Conservation (phyloP, 1,140 invertebrate species). For the Elymnias hypermnestra region DNA sequence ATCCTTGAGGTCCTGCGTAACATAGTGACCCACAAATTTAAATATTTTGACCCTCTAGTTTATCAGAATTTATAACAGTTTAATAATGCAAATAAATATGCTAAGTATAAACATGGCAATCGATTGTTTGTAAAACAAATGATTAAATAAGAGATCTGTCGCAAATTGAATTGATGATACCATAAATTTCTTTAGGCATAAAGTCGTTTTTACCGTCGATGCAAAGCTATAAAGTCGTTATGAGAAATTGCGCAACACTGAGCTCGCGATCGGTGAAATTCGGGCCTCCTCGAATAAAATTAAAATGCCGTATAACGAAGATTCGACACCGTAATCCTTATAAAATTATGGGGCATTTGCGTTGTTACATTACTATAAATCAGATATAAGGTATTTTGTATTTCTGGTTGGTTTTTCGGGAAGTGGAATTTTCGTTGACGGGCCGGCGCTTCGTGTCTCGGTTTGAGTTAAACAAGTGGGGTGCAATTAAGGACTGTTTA, state of each 20-base stretch:
- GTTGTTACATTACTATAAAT: not conserved
- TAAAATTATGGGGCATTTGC: conserved; percentile 9
- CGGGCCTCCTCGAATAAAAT: conserved; percentile 41
- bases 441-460: conserved; percentile 17
- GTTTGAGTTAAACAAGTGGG: conserved; percentile 14
- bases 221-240: not conserved
- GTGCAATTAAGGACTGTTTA: conserved; percentile 66
- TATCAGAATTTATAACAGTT: too few species aligned
- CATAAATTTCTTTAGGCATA: not conserved
- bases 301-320: conserved; percentile 48
- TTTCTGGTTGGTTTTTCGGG: conserved; percentile 3
- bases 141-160: not conserved
- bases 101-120: too few species aligned
- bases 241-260: not conserved
- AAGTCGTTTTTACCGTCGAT: not conserved
- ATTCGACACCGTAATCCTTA: conserved; percentile 3
- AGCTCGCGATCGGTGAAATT: not conserved
- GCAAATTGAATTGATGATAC: not conserved
- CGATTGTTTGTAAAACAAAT: too few species aligned
- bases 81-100: too few species aligned
- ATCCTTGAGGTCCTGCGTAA: too few species aligned
- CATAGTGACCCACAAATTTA: too few species aligned
- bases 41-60: too few species aligned
- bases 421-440: conserved; percentile 1
- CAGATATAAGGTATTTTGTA: not conserved